A percentile compares a stretch with the other conserved stretches of the same genome.
These are phyloP conservation scores for Okapia johnstoni DNA, from an alignment of 2,113 vertebrate genomes.

Conservation along the genomic window DNA sequence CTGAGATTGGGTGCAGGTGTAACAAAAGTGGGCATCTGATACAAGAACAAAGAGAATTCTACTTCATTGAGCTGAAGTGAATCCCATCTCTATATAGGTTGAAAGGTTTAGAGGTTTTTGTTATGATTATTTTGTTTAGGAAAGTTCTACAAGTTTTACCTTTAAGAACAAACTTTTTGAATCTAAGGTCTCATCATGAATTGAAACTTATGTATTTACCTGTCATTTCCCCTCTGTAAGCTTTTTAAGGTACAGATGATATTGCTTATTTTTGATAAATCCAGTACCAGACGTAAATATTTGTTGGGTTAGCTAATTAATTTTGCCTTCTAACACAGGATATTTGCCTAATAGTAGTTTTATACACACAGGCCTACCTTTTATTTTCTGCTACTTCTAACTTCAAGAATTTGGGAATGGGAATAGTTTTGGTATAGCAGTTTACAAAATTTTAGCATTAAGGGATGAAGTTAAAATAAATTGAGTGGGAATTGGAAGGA, in stretches of 20 bases:
- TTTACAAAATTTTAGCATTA: constrained; percentile 15
- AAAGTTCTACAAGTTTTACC: not conserved
- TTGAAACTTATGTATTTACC: not conserved
- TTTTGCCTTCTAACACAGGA: not conserved
- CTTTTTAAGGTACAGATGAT: not conserved
- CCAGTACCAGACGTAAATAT: not conserved
- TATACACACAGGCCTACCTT: not conserved
- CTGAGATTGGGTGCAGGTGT: not conserved
- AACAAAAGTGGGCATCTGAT: not conserved
- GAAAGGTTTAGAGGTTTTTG: not conserved
- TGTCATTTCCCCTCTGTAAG: not conserved
- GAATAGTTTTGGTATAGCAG: not conserved
- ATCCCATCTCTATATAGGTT: not conserved
- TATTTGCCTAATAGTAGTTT: not conserved
- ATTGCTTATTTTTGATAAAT: not conserved
- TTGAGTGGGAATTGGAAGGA: not conserved
- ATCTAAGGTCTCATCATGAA: not conserved
- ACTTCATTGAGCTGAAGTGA: not conserved
- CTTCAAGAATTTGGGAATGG: not conserved
- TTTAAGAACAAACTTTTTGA: not conserved
- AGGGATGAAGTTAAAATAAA: not conserved
- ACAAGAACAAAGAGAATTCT: not conserved
- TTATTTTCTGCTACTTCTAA: not conserved
- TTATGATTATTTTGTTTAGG: not conserved
- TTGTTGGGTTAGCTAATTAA: not conserved